Evolutionary conservation across 2,113 vertebrate species (phyloP).

Genomic region (Proterorhinus semilunaris): DNA sequence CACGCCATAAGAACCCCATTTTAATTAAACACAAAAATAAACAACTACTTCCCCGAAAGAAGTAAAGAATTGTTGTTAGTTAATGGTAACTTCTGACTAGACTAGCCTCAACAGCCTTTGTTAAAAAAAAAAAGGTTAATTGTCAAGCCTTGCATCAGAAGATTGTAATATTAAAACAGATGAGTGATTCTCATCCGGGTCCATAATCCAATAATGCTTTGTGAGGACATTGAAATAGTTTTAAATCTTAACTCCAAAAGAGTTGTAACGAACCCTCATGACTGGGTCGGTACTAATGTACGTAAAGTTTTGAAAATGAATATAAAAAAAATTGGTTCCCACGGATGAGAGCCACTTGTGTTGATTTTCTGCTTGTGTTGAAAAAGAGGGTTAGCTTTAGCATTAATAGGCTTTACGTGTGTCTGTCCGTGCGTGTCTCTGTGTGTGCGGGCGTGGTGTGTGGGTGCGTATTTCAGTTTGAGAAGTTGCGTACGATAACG

Average conservation of each 20-base stretch:
- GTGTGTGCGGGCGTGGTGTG: constrained; percentile 40
- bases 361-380: background rate
- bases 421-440: constrained; percentile 41
- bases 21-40: no score
- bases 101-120: no score
- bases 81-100: no score
- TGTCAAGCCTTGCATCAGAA: no score
- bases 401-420: constrained; percentile 47
- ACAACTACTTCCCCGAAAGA: no score
- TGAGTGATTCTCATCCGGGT: background rate
- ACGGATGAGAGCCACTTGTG: background rate
- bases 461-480: constrained; percentile 87
- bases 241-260: background rate
- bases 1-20: no score
- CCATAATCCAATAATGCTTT: background rate
- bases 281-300: background rate
- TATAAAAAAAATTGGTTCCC: background rate
- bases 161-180: background rate
- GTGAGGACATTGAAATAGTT: background rate
- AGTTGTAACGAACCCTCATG: background rate
- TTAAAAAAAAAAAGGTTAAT: no score
- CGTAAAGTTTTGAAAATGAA: background rate
- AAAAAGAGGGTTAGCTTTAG: constrained; percentile 29
- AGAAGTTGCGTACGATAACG: constrained; percentile 99
- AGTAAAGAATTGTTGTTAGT: no score